phyloP scores from a whole-genome alignment of 2,888 invertebrate species.

The Nemapogon koenigi region DNA sequence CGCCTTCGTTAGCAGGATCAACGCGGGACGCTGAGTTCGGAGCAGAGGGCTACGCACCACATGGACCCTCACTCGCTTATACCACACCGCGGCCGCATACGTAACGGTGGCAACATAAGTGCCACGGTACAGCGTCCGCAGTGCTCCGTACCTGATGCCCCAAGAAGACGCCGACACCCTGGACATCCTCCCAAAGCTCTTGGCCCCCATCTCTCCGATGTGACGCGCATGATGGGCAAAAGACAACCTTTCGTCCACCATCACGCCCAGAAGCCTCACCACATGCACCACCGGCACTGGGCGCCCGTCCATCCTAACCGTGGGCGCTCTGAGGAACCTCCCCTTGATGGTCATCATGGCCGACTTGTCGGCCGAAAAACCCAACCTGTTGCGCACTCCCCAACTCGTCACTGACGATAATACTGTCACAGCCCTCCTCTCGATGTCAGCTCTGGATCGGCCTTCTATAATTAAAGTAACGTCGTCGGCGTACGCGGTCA shows the following conservation, averaged over 20 bases:
- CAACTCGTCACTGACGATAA: conserved; percentile 12
- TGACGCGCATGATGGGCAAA: conserved; percentile 14
- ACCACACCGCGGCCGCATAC: conserved; percentile 6
- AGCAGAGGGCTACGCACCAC: conserved; percentile 1
- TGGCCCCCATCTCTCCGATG: conserved; percentile 17
- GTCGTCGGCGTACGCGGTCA: too few species aligned
- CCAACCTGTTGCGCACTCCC: conserved; percentile 16
- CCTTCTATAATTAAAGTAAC: conserved; percentile 19
- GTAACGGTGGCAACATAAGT: too few species aligned
- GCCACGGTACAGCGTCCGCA: too few species aligned
- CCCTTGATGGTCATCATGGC: conserved; percentile 16
- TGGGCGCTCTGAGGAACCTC: background rate
- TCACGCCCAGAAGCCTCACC: conserved; percentile 16
- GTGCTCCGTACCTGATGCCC: too few species aligned
- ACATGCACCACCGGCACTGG: background rate
- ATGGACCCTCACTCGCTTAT: background rate
- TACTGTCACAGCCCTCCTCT: conserved; percentile 1
- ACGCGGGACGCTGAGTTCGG: too few species aligned
- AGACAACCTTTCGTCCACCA: conserved; percentile 14
- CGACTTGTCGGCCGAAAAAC: conserved; percentile 19
- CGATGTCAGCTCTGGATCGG: conserved; percentile 11
- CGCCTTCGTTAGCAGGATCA: too few species aligned
- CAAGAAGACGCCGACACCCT: too few species aligned
- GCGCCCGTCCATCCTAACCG: background rate
- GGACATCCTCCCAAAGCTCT: conserved; percentile 14